Base-by-base conservation (phyloP, 2,113 vertebrate species). In the Arizona elegans region DNA sequence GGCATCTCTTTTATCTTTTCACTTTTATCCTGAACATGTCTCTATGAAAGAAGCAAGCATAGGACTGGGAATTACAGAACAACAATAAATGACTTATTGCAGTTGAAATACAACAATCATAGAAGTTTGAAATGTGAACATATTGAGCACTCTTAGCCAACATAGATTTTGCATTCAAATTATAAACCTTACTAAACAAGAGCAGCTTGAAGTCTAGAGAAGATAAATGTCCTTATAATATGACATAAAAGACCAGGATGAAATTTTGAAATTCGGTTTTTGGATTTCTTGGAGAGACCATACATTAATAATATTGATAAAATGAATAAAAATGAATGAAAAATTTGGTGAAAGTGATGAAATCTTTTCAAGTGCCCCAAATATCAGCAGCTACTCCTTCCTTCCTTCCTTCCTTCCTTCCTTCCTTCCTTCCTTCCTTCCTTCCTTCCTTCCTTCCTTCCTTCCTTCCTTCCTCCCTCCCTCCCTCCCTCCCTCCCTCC, bases 401-500 rank as follows among this genome's bases (percentile, higher is more conserved):
- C 50, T 33, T 5, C 43, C 43, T 86, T 19, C 24, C 10, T 52
- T 6, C 19, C 9, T 26, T 0, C 9, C 24, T 62, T 1, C 19
- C 0, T 62, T 1, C 3, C 3, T 62, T 1, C 8, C 23, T 23
- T 8, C 23, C 8, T 26, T n/a, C n/a, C n/a, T n/a, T n/a, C n/a
- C n/a, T n/a, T n/a, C n/a, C 17, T 50, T 5, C 43, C 1, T 26
- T 0, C 86, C 47, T 26, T 2, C 11, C 24, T 87, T 12, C 23
- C 7, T 50, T 4, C 24, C 8, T 11, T 1, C 85, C 3, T 85
- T 9, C 33, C 15, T 43, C 1, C 33, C 15, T 43, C 23, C 38
- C 15, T 26, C 7, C 21, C 1, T 65, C 0, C 10, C 10, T 65
- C 0, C 23, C 23, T 23, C 1, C 58, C 9, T 26, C 0, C 9